Evolutionary conservation across 2,113 vertebrate genomes (phyloP).

Genomic region (Sialia sialis): DNA sequence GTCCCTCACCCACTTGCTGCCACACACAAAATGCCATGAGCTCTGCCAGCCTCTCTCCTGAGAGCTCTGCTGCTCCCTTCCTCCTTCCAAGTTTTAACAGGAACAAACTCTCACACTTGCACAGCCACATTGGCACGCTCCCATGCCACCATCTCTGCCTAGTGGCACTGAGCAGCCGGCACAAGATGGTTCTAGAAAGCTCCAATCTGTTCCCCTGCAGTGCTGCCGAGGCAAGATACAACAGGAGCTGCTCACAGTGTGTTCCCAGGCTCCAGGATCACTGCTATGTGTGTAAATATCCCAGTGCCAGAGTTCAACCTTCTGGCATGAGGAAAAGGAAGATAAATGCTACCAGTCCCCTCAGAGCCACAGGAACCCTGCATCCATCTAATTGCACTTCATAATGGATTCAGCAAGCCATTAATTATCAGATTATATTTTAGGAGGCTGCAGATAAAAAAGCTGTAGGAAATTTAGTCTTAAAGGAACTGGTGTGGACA

Average conservation of each 20-base stretch:
- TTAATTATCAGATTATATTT: constrained; percentile 71
- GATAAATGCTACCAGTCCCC: constrained; percentile 56
- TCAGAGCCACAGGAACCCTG: constrained; percentile 41
- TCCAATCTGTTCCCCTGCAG: not conserved
- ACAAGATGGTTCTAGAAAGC: not conserved
- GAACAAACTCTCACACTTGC: not conserved
- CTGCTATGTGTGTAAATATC: not conserved
- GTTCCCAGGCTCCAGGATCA: not conserved
- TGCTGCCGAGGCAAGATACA: rapidly evolving
- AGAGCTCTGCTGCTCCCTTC: not conserved
- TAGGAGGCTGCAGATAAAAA: constrained; percentile 50
- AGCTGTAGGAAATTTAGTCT: constrained; percentile 27
- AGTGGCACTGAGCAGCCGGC: not conserved
- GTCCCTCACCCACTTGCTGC: rapidly evolving
- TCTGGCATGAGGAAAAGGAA: constrained; percentile 33
- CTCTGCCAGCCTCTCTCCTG: not conserved
- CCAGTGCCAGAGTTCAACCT: not conserved
- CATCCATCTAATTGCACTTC: constrained; percentile 69
- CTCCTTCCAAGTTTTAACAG: not conserved
- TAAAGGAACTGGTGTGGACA: not conserved
- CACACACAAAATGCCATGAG: rapidly evolving
- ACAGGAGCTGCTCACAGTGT: rapidly evolving
- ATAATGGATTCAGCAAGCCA: constrained; percentile 65
- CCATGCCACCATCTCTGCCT: not conserved
- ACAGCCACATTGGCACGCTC: rapidly evolving